Percentiles rank a stretch among this genome's conserved stretches.
Conservation (phyloP, 2,888 invertebrate genomes). For the Adelognathus sp. region DNA sequence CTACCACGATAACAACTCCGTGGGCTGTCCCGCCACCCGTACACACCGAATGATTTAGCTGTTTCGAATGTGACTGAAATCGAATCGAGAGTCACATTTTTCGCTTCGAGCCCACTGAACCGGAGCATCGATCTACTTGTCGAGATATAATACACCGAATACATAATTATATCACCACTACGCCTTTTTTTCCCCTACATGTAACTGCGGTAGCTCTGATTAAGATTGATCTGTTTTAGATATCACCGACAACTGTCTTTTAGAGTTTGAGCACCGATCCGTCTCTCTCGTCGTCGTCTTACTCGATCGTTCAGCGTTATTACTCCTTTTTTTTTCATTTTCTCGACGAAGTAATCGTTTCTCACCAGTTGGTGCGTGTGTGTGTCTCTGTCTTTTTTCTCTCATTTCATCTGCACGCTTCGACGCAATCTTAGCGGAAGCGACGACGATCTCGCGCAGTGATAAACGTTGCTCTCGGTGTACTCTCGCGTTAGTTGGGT, state of each 20-base stretch:
- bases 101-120: not conserved
- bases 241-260: conserved; percentile 3
- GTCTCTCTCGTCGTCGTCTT: conserved; percentile 9
- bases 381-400: not conserved
- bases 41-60: not conserved
- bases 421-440: conserved; percentile 49
- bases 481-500: conserved; percentile 26
- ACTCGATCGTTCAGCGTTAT: conserved; percentile 8
- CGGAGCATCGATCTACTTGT: conserved; percentile 7
- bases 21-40: not conserved
- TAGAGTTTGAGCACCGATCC: conserved; percentile 12
- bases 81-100: not conserved
- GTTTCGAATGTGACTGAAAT: not conserved
- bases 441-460: conserved; percentile 15
- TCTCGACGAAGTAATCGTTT: not conserved
- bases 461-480: not conserved
- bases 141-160: conserved; percentile 6
- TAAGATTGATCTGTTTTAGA: conserved; percentile 35
- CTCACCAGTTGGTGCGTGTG: not conserved
- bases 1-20: not conserved
- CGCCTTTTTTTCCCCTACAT: conserved; percentile 8
- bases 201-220: not conserved
- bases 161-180: conserved; percentile 21
- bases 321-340: not conserved
- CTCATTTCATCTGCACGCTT: too few relatives aligned